Base-by-base conservation (phyloP, 1,140 invertebrate species). In the Neodiprion pinetum region DNA sequence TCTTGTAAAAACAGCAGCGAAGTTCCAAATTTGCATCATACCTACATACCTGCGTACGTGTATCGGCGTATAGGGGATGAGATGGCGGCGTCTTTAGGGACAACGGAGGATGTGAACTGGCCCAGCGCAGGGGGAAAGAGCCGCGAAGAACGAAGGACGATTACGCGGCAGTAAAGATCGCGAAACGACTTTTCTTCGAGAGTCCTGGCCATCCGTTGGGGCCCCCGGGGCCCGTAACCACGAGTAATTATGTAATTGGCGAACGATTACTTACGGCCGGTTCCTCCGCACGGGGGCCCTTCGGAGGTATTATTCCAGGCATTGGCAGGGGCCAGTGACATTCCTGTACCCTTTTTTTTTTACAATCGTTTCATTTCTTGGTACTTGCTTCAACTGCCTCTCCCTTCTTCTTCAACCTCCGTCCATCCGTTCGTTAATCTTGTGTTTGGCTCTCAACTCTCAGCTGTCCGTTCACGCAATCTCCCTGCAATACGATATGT, bases 131-230 rank as follows among this genome's bases (percentile, higher is more conserved):
- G 53, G 3, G 53, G n/a, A 61, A 17, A 61, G 53, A 40, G 28
- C 28, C 28, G 7, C 53, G 53, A 9, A 61, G 53, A 9, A 61
- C 53, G 53, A 61, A 61, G 53, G 53, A 12, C 53, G 83, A 89
- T 88, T 89, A 89, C 85, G 85, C 85, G 88, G 86, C 88, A 87
- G 86, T 89, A 89, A 89, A 89, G 88, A 88, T 88, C 84, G 83
- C 87, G 53, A 61, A 88, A 88, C 86, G 84, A 88, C 86, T 84
- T 73, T 73, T 80, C 79, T 78, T 78, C 74, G 68, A 72, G 71
- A 75, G 76, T 72, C 61, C 72, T 48, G 70, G 72, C 67, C 48
- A 49, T 7, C 47, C 49, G 48, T 67, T 67, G 48, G 40, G 74
- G 81, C 79, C 80, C 80, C 77, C 75, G 76, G 79, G 77, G 78